Evolutionary conservation across 1,140 invertebrate genomes (phyloP).

Genomic region (Heliconius nattereri): DNA sequence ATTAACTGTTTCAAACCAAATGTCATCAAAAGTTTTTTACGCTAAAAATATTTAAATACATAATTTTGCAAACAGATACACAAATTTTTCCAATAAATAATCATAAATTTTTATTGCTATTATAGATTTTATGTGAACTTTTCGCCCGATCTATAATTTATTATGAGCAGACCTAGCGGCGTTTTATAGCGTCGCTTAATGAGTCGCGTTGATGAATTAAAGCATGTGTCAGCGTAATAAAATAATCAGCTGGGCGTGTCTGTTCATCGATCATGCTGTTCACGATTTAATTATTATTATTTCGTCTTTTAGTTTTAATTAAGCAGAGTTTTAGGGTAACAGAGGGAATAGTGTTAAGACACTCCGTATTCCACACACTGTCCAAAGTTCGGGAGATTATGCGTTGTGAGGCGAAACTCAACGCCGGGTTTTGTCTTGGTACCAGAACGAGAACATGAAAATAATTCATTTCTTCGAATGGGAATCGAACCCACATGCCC

Average conservation of each 20-base stretch:
- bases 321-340: neutral
- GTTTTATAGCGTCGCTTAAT: slow-evolving; percentile 52
- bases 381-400: neutral
- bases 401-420: too few relatives aligned
- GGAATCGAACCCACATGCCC: too few relatives aligned
- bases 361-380: too few relatives aligned
- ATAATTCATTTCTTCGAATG: too few relatives aligned
- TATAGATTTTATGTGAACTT: slow-evolving; percentile 47
- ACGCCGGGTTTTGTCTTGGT: too few relatives aligned
- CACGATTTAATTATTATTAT: neutral
- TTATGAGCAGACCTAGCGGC: slow-evolving; percentile 37
- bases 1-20: neutral
- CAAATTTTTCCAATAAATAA: slow-evolving; percentile 51
- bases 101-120: slow-evolving; percentile 37
- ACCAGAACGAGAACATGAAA: too few relatives aligned
- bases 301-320: neutral
- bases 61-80: slow-evolving; percentile 4
- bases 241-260: slow-evolving; percentile 3
- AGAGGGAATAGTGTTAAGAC: neutral
- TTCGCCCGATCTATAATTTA: slow-evolving; percentile 49
- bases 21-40: neutral
- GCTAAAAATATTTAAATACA: too few relatives aligned
- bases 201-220: slow-evolving; percentile 52
- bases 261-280: neutral
- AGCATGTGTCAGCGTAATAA: slow-evolving; percentile 33